Evolutionary conservation across 2,888 invertebrate genomes (phyloP).

Genomic region (Yponomeuta evonymella): DNA sequence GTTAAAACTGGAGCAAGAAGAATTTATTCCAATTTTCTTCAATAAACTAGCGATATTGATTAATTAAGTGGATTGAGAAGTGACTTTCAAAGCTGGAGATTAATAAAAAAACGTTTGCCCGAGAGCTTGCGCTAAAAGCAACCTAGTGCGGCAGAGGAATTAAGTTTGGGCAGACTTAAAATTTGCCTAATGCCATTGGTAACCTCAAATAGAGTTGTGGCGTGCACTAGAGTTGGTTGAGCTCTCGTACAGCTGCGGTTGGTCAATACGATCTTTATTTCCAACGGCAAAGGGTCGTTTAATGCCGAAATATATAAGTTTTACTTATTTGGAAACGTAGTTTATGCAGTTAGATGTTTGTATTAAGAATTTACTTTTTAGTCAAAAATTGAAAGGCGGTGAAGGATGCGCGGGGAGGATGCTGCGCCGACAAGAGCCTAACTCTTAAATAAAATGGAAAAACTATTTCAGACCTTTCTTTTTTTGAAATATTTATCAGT

Average conservation of each 20-base stretch:
- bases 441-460: too few species aligned
- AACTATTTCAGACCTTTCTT: too few species aligned
- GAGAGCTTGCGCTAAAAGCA: not conserved
- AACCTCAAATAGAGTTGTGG: not conserved
- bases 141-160: not conserved
- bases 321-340: not conserved
- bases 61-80: not conserved
- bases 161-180: constrained; percentile 7
- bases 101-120: not conserved
- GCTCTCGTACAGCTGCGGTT: not conserved
- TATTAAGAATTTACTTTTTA: too few species aligned
- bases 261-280: not conserved
- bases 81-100: not conserved
- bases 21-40: not conserved
- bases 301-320: not conserved
- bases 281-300: not conserved
- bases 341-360: not conserved
- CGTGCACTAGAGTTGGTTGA: not conserved
- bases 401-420: too few species aligned
- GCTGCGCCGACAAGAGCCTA: too few species aligned
- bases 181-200: constrained; percentile 11
- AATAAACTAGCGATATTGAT: not conserved
- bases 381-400: too few species aligned
- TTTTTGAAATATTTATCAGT: too few species aligned
- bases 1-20: not conserved